Conservation (phyloP, 2,888 invertebrate species). For the Allygus modestus region DNA sequence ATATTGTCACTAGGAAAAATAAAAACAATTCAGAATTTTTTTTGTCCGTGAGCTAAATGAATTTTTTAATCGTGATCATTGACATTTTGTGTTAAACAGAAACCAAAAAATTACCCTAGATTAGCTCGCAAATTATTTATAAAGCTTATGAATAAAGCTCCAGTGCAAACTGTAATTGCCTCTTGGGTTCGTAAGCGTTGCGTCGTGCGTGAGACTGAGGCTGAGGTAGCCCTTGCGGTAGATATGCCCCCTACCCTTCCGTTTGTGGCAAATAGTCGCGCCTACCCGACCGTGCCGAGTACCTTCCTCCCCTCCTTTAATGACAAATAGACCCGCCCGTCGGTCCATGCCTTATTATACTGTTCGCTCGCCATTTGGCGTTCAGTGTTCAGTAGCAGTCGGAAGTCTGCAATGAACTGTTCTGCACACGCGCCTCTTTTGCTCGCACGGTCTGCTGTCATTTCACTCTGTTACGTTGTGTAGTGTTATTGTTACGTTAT, state of each 20-base stretch:
- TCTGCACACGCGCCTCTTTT: no score
- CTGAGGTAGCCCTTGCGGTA: background rate
- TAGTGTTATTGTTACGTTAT: background rate
- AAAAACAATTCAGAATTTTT: no score
- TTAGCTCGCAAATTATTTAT: constrained; percentile 5
- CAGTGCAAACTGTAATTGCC: no score
- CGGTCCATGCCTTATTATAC: no score
- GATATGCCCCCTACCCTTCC: background rate
- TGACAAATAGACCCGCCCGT: background rate
- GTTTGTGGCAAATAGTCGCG: background rate
- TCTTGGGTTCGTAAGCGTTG: no score
- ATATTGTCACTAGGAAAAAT: background rate
- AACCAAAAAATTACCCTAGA: background rate
- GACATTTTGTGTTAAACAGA: background rate
- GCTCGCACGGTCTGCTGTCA: background rate
- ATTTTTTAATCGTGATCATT: background rate
- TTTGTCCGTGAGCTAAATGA: background rate
- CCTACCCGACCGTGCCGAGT: background rate
- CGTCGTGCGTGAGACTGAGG: background rate
- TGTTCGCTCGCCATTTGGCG: background rate
- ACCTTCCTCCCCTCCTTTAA: background rate
- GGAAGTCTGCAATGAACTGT: no score
- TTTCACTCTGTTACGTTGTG: background rate
- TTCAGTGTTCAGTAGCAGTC: no score
- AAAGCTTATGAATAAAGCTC: background rate